A percentile compares a stretch with the other conserved stretches of the same genome.
phyloP scores from a whole-genome alignment of 1,140 invertebrate species.

The Bacillus rossius region DNA sequence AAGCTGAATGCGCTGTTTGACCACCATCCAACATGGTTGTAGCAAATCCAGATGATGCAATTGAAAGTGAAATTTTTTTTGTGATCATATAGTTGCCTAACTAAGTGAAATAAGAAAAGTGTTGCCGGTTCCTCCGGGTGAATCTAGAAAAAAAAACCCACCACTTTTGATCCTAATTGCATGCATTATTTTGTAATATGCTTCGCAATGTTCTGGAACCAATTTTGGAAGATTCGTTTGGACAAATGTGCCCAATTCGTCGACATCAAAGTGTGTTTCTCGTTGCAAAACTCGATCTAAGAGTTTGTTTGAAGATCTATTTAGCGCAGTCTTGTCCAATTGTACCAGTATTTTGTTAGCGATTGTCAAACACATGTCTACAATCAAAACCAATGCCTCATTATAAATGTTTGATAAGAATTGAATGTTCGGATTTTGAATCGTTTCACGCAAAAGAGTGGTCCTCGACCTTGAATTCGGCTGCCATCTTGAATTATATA shows the following conservation, averaged over 20 bases:
- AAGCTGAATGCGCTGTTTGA: neutral
- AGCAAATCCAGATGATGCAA: too few species aligned
- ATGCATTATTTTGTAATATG: constrained; percentile 38
- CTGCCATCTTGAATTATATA: too few species aligned
- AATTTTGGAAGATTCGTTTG: constrained; percentile 17
- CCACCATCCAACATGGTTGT: neutral
- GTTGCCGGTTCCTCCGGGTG: constrained; percentile 43
- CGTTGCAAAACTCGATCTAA: too few species aligned
- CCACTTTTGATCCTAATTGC: constrained; percentile 31
- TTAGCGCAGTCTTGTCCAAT: constrained; percentile 22
- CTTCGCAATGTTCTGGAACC: constrained; percentile 14
- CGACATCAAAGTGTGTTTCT: too few species aligned
- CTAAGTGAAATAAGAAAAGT: constrained; percentile 38
- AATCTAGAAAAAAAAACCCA: constrained; percentile 41
- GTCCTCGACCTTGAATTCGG: too few species aligned
- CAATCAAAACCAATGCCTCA: constrained; percentile 20
- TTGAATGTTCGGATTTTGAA: constrained; percentile 20
- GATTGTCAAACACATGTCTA: constrained; percentile 23
- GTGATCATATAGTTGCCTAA: constrained; percentile 34
- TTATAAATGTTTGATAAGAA: constrained; percentile 24
- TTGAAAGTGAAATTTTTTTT: constrained; percentile 16
- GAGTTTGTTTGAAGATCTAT: constrained; percentile 16
- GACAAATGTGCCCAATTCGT: too few species aligned
- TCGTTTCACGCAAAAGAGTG: constrained; percentile 12
- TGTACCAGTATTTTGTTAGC: constrained; percentile 18